These are phyloP conservation scores for Nephotettix cincticeps DNA, from an alignment of 1,140 invertebrate genomes.

Conservation along the genomic window DNA sequence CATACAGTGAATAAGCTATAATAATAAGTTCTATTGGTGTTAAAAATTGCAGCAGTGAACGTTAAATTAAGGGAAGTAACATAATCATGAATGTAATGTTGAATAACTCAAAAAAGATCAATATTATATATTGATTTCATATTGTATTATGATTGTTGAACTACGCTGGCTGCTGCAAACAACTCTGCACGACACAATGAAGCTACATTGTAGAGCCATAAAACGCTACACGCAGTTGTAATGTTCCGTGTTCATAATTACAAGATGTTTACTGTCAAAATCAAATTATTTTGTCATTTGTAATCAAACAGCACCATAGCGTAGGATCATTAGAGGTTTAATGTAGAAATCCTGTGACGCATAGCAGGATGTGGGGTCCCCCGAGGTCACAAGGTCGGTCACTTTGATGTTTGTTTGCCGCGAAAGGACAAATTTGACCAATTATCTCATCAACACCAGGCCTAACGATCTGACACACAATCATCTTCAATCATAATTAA, in stretches of 20 bases:
- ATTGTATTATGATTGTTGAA: too few relatives aligned
- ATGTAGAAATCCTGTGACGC: neutral
- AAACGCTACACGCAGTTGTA: neutral
- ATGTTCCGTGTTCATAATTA: conserved; percentile 2
- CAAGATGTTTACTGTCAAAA: conserved; percentile 18
- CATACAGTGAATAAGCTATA: too few relatives aligned
- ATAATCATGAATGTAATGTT: too few relatives aligned
- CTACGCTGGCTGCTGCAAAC: neutral
- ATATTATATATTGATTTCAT: too few relatives aligned
- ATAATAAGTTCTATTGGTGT: too few relatives aligned
- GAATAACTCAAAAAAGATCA: too few relatives aligned
- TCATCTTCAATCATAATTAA: conserved; percentile 36
- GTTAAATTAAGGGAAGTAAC: too few relatives aligned
- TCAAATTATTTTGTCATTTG: conserved; percentile 24
- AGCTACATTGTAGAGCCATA: neutral
- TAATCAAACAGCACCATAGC: neutral
- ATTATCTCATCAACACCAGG: conserved; percentile 30
- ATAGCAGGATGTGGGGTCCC: neutral
- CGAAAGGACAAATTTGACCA: conserved; percentile 22
- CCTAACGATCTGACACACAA: conserved; percentile 29
- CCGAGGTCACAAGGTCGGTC: conserved; percentile 14
- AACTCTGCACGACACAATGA: neutral
- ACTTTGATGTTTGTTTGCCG: conserved; percentile 16
- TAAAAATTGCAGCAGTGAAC: too few relatives aligned
- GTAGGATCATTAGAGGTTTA: neutral